A percentile compares a stretch with the other conserved stretches of the same genome.
phyloP scores from a whole-genome alignment of 2,113 vertebrate genomes.

The Ptychochromis oligacanthus region DNA sequence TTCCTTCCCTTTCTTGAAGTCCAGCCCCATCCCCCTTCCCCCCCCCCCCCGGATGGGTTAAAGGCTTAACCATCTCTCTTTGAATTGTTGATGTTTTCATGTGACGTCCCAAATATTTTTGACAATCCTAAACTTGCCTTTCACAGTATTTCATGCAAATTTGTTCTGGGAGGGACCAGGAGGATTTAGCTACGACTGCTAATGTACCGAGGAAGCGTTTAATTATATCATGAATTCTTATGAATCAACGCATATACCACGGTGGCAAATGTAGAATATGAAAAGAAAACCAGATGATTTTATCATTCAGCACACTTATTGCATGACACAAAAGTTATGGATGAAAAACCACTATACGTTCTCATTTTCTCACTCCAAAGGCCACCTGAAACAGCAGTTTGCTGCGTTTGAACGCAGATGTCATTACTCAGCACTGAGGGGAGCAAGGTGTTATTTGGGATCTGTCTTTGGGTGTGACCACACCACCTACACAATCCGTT shows the following conservation, averaged over 20 bases:
- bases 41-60: too few species aligned
- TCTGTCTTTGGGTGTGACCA: conserved; percentile 41
- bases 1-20: too few species aligned
- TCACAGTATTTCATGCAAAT: neutral
- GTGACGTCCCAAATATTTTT: neutral
- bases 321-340: neutral
- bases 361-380: neutral
- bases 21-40: too few species aligned
- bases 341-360: neutral
- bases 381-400: conserved; percentile 30
- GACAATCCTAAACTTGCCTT: neutral
- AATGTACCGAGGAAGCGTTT: neutral
- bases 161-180: neutral
- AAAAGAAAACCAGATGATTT: neutral
- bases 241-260: neutral
- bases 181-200: neutral
- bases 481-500: conserved; percentile 31
- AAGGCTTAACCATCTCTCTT: neutral
- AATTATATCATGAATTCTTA: neutral
- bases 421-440: conserved; percentile 45
- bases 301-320: neutral
- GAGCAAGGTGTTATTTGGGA: conserved; percentile 48
- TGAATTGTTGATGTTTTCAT: neutral
- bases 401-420: conserved; percentile 21
- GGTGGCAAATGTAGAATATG: neutral